Conservation (phyloP, 2,113 vertebrate genomes). For the Seriola quinqueradiata region DNA sequence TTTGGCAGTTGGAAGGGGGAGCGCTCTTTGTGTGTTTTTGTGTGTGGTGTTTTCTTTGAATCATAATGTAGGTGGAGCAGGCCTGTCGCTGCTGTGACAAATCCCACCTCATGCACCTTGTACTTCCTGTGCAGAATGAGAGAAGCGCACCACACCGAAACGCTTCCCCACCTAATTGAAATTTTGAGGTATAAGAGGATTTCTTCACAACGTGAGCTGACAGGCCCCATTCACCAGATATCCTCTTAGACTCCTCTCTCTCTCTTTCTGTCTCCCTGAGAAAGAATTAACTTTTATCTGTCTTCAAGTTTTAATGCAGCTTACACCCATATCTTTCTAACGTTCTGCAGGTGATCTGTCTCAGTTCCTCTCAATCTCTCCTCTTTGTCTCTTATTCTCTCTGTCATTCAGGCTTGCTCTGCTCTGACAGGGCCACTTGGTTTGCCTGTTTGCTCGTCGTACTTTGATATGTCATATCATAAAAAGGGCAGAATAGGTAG, state of each 20-base stretch:
- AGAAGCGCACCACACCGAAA: constrained; percentile 54
- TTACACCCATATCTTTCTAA: constrained; percentile 64
- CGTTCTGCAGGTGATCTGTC: constrained; percentile 58
- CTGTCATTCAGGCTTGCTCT: constrained; percentile 61
- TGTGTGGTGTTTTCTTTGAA: constrained; percentile 57
- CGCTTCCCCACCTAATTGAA: constrained; percentile 83
- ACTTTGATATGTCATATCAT: constrained; percentile 53
- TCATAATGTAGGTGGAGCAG: constrained; percentile 72
- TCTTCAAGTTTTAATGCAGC: constrained; percentile 67
- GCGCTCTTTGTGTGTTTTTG: constrained; percentile 14
- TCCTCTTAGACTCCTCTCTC: constrained; percentile 77
- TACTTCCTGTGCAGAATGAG: constrained; percentile 65
- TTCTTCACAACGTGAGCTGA: constrained; percentile 77
- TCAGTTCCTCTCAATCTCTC: constrained; percentile 46
- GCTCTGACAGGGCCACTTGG: constrained; percentile 42
- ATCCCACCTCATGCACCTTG: constrained; percentile 74
- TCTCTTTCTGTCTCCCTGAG: constrained; percentile 50
- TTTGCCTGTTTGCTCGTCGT: constrained; percentile 50
- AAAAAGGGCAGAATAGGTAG: constrained; percentile 24
- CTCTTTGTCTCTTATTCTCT: constrained; percentile 49
- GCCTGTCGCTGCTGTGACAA: constrained; percentile 77
- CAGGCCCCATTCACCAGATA: constrained; percentile 81
- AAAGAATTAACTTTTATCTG: constrained; percentile 77
- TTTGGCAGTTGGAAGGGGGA: constrained; percentile 62
- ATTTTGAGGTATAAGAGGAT: constrained; percentile 86